Evolutionary conservation across 2,113 vertebrate genomes (phyloP).

Genomic region (Rhea pennata): DNA sequence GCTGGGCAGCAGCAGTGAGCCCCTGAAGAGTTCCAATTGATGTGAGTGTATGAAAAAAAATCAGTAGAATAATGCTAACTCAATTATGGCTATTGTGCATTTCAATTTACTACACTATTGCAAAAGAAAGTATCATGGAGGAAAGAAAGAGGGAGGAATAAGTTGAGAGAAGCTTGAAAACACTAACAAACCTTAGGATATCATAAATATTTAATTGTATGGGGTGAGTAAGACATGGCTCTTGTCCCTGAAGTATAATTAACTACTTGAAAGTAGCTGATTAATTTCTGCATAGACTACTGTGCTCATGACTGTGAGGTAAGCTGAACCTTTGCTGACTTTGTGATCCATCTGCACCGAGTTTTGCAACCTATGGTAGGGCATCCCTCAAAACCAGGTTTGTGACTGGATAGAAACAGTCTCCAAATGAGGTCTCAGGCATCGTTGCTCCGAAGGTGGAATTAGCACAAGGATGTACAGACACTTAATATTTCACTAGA

Average conservation of each 20-base stretch:
- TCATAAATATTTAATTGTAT: constrained; percentile 22
- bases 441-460: neutral
- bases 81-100: constrained; percentile 10
- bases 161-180: constrained; percentile 8
- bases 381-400: neutral
- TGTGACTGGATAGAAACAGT: neutral
- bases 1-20: neutral
- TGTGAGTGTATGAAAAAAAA: constrained; percentile 10
- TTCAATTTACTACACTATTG: neutral
- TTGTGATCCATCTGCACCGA: neutral
- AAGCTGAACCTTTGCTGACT: neutral
- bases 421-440: neutral
- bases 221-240: neutral
- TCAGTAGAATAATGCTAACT: constrained; percentile 3
- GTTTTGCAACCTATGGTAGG: neutral
- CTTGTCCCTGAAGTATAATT: neutral
- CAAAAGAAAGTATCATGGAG: neutral
- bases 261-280: neutral
- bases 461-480: neutral
- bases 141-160: neutral
- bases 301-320: neutral
- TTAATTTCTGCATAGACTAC: neutral
- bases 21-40: constrained; percentile 24
- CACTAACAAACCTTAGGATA: neutral
- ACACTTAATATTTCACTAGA: neutral